phyloP scores from a whole-genome alignment of 1,140 invertebrate species.

The Hyles euphorbiae region DNA sequence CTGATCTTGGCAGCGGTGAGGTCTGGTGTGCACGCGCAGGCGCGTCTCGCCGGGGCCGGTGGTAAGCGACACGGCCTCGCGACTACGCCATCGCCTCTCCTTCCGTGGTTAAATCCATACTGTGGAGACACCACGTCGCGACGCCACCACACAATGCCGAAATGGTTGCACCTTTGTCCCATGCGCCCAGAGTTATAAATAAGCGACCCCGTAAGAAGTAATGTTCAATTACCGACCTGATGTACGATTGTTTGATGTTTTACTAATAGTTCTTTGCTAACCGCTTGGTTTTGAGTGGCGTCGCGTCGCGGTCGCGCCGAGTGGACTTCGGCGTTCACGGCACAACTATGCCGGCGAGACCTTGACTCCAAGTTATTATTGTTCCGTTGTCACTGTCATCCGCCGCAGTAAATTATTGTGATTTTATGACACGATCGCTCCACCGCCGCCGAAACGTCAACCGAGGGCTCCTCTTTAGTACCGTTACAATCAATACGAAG shows the following conservation, averaged over 20 bases:
- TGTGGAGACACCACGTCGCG: conserved; percentile 12
- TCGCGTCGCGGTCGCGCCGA: background rate
- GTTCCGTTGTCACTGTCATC: conserved; percentile 22
- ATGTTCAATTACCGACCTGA: conserved; percentile 5
- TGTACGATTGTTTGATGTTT: background rate
- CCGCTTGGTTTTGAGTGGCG: background rate
- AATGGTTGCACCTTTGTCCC: conserved; percentile 13
- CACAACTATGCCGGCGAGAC: conserved; percentile 7
- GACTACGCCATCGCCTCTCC: background rate
- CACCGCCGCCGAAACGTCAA: too few species aligned
- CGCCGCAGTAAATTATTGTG: conserved; percentile 1
- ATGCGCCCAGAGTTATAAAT: conserved; percentile 18
- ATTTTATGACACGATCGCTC: conserved; percentile 3
- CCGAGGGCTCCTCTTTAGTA: background rate
- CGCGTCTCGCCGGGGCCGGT: background rate
- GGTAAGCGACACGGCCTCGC: background rate
- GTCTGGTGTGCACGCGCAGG: conserved; percentile 8
- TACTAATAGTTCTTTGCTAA: background rate
- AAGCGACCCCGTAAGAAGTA: conserved; percentile 9
- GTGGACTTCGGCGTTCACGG: background rate
- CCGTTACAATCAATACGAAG: background rate
- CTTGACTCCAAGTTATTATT: conserved; percentile 35
- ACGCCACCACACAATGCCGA: conserved; percentile 16
- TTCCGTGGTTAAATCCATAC: too few species aligned
- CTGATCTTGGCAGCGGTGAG: conserved; percentile 48